These are phyloP conservation scores for Rhizomys pruinosus DNA, from an alignment of 2,113 vertebrate genomes.

Conservation along the genomic window DNA sequence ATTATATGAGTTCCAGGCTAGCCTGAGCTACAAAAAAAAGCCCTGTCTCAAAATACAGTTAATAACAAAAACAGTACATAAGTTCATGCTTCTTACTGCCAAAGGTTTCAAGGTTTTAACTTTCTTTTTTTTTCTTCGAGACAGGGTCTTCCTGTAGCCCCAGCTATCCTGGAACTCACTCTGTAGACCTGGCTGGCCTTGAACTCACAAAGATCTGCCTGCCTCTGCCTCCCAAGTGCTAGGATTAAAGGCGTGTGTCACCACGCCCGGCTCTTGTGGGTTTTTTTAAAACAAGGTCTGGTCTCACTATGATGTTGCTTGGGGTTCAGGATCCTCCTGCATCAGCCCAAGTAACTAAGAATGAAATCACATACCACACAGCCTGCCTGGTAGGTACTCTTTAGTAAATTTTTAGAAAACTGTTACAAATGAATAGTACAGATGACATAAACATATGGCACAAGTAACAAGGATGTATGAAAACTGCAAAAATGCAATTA, in stretches of 20 bases:
- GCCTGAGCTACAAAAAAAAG: neutral
- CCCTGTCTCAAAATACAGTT: neutral
- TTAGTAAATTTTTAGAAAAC: neutral
- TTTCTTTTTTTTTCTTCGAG: too few species aligned
- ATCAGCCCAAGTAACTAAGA: neutral
- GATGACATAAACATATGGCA: neutral
- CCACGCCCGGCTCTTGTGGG: too few species aligned
- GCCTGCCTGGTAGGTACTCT: neutral
- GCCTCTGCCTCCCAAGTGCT: too few species aligned
- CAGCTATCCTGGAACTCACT: too few species aligned
- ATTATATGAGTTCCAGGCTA: neutral
- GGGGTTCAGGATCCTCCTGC: neutral
- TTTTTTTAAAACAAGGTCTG: neutral
- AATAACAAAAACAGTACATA: neutral
- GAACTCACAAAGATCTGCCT: too few species aligned
- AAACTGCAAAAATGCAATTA: too few species aligned
- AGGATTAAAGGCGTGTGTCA: too few species aligned
- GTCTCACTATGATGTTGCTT: neutral
- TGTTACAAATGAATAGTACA: neutral
- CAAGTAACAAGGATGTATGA: neutral
- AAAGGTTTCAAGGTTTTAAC: neutral
- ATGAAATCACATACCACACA: neutral
- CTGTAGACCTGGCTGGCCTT: too few species aligned
- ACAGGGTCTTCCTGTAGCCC: too few species aligned
- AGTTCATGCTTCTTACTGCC: neutral